phyloP scores from a whole-genome alignment of 1,140 invertebrate genomes.

The Penaeus chinensis region DNA sequence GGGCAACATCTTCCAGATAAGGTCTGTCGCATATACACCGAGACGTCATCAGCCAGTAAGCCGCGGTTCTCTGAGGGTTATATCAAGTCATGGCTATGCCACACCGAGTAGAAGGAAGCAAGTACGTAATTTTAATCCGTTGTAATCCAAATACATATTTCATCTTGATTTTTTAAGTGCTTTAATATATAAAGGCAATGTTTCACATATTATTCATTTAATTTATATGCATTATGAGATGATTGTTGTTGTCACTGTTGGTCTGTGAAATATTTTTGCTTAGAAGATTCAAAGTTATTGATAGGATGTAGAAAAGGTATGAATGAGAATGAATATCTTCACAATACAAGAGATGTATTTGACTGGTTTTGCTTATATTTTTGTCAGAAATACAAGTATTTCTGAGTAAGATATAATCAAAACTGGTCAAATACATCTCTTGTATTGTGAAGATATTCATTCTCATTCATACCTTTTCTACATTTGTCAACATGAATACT shows the following conservation, averaged over 20 bases:
- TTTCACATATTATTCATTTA: neutral
- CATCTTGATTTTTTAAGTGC: neutral
- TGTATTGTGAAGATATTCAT: no score
- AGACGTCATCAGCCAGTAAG: constrained; percentile 45
- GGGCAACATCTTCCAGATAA: constrained; percentile 7
- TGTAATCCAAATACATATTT: neutral
- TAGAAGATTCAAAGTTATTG: neutral
- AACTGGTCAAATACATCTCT: no score
- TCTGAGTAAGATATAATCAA: no score
- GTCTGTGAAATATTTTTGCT: neutral
- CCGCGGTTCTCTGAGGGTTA: constrained; percentile 34
- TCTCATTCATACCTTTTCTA: no score
- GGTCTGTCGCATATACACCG: constrained; percentile 32
- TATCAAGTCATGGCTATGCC: constrained; percentile 30
- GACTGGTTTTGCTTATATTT: no score
- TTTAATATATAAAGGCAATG: neutral
- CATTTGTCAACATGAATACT: no score
- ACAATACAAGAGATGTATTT: no score
- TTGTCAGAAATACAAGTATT: no score
- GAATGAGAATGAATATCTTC: no score
- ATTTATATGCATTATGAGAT: neutral
- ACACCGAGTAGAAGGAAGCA: neutral
- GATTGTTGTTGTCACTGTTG: no score
- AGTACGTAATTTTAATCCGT: neutral
- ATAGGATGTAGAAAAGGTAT: neutral